Conservation (phyloP, 2,113 vertebrate genomes). For the Cygnus buccinator region DNA sequence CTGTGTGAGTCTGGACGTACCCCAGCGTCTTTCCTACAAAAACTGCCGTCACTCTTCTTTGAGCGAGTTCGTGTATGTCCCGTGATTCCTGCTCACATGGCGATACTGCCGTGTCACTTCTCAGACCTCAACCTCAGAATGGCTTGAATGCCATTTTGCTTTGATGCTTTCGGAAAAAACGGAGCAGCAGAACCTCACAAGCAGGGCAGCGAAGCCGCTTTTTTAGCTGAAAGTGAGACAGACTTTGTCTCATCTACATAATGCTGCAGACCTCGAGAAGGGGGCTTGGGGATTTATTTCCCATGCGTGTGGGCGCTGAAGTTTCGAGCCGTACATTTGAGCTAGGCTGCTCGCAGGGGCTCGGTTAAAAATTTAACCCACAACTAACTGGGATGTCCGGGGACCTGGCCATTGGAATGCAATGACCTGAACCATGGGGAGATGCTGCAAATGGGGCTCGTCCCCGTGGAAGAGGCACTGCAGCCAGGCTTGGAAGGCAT, state of each 20-base stretch:
- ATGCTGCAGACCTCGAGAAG: neutral
- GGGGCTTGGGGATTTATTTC: neutral
- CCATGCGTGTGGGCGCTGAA: neutral
- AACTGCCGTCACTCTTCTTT: neutral
- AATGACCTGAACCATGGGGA: neutral
- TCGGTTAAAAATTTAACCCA: neutral
- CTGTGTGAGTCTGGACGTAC: neutral
- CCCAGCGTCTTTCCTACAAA: neutral
- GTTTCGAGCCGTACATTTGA: neutral
- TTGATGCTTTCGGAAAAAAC: neutral
- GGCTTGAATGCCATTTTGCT: neutral
- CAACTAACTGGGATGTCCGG: neutral
- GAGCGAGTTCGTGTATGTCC: neutral
- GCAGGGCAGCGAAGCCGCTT: fast-evolving
- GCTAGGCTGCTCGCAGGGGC: neutral
- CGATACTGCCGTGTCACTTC: fast-evolving
- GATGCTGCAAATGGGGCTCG: neutral
- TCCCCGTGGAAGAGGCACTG: neutral
- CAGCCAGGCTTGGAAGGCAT: neutral
- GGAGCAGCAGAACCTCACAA: neutral
- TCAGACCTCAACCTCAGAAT: fast-evolving
- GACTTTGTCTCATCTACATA: neutral
- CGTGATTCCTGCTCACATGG: neutral
- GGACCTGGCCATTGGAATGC: neutral
- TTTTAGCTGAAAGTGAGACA: neutral